A percentile compares a stretch with the other conserved stretches of the same genome.
These are phyloP conservation scores for Hemiscyllium ocellatum DNA, from an alignment of 2,113 vertebrate species.

Conservation along the genomic window DNA sequence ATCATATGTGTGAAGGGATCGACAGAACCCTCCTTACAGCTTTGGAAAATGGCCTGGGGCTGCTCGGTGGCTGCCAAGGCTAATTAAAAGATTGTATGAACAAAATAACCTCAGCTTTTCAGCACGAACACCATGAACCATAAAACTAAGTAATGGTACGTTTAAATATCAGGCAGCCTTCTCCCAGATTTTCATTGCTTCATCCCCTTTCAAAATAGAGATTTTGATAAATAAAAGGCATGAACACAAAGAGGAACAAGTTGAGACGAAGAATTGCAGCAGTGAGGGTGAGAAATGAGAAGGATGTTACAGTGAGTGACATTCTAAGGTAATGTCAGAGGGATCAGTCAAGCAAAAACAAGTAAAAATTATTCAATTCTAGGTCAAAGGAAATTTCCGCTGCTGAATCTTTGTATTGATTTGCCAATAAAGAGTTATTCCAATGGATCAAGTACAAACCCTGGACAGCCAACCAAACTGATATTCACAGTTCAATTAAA, in stretches of 20 bases:
- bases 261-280: neutral
- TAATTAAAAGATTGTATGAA: conserved; percentile 2
- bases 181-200: neutral
- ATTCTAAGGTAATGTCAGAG: neutral
- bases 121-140: neutral
- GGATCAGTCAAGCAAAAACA: conserved; percentile 1
- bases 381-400: neutral
- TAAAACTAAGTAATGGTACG: neutral
- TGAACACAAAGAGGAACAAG: neutral
- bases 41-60: neutral
- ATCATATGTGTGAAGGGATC: conserved; percentile 16
- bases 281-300: neutral
- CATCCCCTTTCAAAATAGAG: neutral
- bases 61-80: neutral
- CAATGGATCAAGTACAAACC: neutral
- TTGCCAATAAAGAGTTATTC: neutral
- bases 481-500: conserved; percentile 11
- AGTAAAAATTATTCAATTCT: neutral
- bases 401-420: neutral
- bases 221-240: neutral
- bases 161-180: neutral
- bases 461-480: neutral
- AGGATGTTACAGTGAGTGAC: neutral
- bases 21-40: neutral
- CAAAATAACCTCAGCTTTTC: neutral